Conservation (phyloP, 64 coral and sea anemone genomes). For the Montipora foliosa region DNA sequence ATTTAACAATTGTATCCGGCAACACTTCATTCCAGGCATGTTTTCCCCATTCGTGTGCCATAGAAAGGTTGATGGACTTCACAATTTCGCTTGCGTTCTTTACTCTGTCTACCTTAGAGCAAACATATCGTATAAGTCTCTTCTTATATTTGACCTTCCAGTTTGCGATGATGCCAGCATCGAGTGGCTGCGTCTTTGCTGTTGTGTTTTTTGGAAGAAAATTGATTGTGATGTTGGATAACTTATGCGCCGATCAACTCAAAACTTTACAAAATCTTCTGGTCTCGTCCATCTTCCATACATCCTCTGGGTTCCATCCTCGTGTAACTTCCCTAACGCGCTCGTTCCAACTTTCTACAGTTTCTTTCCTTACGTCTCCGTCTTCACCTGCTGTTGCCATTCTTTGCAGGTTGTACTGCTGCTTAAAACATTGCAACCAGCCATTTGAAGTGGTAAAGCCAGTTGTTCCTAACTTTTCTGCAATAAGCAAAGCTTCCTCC, state of each 20-base stretch:
- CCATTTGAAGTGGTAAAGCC: no score
- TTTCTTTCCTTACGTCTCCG: no score
- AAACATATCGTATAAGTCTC: neutral
- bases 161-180: constrained; percentile 10
- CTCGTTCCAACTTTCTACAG: no score
- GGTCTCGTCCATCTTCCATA: no score
- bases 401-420: no score
- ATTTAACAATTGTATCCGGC: neutral
- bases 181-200: constrained; percentile 10
- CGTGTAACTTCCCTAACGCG: no score
- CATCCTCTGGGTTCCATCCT: no score
- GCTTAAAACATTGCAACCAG: no score
- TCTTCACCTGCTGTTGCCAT: no score
- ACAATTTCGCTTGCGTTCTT: neutral
- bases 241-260: neutral
- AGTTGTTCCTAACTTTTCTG: no score
- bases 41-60: neutral
- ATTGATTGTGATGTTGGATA: neutral
- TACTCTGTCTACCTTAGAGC: neutral
- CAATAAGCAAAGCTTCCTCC: no score
- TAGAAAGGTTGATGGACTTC: neutral
- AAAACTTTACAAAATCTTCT: no score
- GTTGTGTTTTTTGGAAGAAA: constrained; percentile 34
- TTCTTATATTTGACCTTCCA: constrained; percentile 35
- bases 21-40: constrained; percentile 13